Base-by-base conservation (phyloP, 2,113 vertebrate species). In the Eudyptes chrysolophus region DNA sequence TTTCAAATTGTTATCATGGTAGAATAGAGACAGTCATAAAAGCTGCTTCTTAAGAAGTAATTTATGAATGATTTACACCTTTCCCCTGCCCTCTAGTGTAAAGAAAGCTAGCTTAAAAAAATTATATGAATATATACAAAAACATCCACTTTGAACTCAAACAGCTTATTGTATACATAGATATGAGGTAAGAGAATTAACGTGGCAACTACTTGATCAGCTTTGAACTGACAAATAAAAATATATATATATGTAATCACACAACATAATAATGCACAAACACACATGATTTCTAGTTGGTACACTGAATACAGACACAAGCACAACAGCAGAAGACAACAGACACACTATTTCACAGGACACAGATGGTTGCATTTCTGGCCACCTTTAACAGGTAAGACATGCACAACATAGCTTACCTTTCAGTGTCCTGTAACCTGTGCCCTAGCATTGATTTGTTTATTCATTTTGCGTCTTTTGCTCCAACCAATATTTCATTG, bases 251-350 rank as follows among this genome's bases (percentile, higher is more conserved):
- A 36, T 7, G 32, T 6, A 29, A 30, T 12, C 36, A 12, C 32
- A 64, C 25, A 71, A 19, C 15, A 11, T 3, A 34, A 25, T 7
- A 22, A 1, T 49, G 66, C 57, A 44, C n/a, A 36, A 0, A 30
- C 6, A 58, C 65, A 60, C 44, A 20, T 0, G 0, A 29, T 11
- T 42, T 25, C 60, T 9, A 54, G 4, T 3, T 34, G 27, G 2
- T 5, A 6, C 44, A 21, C 0, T 32, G 60, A 44, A 2, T 36
- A 11, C 13, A 29, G n/a, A 13, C 21, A 2, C 1, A 13, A 68
- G 46, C 60, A 30, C 52, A 66, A 11, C 9, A 76, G 52, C 76
- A 87, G 27, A 44, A 42, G 52, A 36, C 30, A 19, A 44, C 15
- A 49, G 24, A 51, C 30, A 34, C 4, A 19, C 8, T 18, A 25